Conservation (phyloP, 2,888 invertebrate genomes). For the Melinopterus prodromus region DNA sequence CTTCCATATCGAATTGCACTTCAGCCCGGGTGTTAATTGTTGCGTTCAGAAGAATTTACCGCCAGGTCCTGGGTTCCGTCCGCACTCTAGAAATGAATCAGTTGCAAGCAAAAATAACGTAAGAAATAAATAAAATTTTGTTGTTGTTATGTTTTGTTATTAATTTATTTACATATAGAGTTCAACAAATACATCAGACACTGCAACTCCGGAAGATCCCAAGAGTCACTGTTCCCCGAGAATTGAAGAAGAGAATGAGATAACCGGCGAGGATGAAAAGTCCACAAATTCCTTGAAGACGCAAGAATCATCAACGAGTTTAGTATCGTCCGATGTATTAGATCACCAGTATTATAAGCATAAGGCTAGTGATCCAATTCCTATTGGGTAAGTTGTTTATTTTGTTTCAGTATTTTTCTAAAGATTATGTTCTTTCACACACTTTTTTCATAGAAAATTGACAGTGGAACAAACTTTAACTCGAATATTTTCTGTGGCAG, state of each 20-base stretch:
- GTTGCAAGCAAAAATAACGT: constrained; percentile 69
- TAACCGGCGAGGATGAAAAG: constrained; percentile 49
- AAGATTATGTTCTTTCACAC: no score
- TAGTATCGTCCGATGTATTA: constrained; percentile 32
- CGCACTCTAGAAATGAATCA: constrained; percentile 88
- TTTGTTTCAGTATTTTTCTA: constrained; percentile 20
- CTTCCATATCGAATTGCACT: constrained; percentile 98
- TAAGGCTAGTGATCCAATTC: constrained; percentile 77
- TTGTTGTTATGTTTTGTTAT: neutral
- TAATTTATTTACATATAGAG: constrained; percentile 58
- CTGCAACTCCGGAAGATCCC: constrained; percentile 62
- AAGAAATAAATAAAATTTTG: constrained; percentile 48
- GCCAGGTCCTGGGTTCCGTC: constrained; percentile 91
- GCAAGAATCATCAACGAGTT: constrained; percentile 25
- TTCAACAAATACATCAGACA: constrained; percentile 70
- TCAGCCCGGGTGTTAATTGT: constrained; percentile 97
- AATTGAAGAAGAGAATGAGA: constrained; percentile 78
- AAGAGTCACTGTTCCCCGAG: constrained; percentile 63
- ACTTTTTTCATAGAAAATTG: no score
- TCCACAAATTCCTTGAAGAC: constrained; percentile 13
- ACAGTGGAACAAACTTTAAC: no score
- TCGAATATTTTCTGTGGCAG: no score
- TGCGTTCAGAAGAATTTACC: constrained; percentile 94
- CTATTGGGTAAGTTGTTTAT: constrained; percentile 68
- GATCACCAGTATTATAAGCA: constrained; percentile 51